Base-by-base conservation (phyloP, 2,113 vertebrate species). In the Hippopotamus amphibius region DNA sequence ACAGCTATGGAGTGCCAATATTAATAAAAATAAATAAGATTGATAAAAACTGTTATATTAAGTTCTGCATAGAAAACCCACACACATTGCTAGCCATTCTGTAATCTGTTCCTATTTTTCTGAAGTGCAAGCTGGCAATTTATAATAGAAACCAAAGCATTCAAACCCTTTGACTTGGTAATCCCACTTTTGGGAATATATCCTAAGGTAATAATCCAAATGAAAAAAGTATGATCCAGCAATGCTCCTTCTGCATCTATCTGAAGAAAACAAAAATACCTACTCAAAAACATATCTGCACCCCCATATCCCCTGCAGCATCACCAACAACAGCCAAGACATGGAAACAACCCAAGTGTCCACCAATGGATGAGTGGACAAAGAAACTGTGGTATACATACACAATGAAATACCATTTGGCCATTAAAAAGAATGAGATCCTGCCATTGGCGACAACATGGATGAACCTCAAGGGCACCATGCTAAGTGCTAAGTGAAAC, bases 1-100 rank as follows among this genome's bases (percentile, higher is more conserved):
- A 85, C 24, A 90, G 33, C 11, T 88, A 43, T 65, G 19, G 26
- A 57, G 15, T 76, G 6, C 63, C 85, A 97, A 74, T 21, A 77
- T 94, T 93, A 82, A 43, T 83, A 86, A 92, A 85, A 97, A n/a
- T 77, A 59, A 80, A 43, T 71, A 94, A 88, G 65, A 77, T 41
- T 4, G 6, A 90, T 33, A 86, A 77, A 82, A 69, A 14, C 10
- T 59, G 15, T 57, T 61, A 24, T 30, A 22, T 81, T 68, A 88
- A 26, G 3, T 71, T 76, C 59, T 76, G 7, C 7, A 17, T 7
- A 91, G 82, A 88, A 88, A 95, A 85, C 6, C 14, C 50, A 55
- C 15, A 30, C 30, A 24, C 10, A 9, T 41, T 76, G 41, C 19
- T 84, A 46, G 77, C 33, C 43, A 68, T 5, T 65, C 48, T 80